Percentiles rank a stretch among this genome's conserved stretches.
These are phyloP conservation scores for Planococcus citri DNA, from an alignment of 1,140 invertebrate species.

Conservation along the genomic window DNA sequence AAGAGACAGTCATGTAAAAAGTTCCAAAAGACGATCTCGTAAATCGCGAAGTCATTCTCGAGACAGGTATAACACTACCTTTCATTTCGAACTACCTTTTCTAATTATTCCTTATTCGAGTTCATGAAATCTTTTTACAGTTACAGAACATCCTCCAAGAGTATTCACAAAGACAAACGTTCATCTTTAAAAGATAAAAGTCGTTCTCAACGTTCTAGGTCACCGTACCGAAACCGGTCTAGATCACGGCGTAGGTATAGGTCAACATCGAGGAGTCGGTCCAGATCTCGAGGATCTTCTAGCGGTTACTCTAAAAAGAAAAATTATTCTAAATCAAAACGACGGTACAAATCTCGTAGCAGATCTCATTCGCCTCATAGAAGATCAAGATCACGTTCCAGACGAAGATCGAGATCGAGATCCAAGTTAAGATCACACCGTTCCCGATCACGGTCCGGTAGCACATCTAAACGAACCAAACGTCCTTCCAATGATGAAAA, in stretches of 20 bases:
- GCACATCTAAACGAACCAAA: not conserved
- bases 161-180: not conserved
- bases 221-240: not conserved
- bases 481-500: not conserved
- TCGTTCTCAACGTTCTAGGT: not conserved
- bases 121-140: not conserved
- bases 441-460: not conserved
- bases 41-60: not conserved
- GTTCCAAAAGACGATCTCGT: not conserved
- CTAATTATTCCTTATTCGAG: too few relatives aligned
- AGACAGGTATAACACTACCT: not conserved
- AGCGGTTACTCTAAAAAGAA: not conserved
- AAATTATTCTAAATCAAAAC: not conserved
- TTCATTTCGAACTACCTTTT: not conserved
- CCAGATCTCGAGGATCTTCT: not conserved
- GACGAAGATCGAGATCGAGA: not conserved
- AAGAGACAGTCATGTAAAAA: not conserved
- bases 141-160: not conserved
- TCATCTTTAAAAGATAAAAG: not conserved
- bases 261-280: not conserved
- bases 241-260: not conserved
- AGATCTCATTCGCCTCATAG: not conserved
- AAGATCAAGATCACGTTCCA: not conserved
- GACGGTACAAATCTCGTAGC: not conserved
- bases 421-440: not conserved